A percentile compares a stretch with the other conserved stretches of the same genome.
phyloP scores from a whole-genome alignment of 1,140 invertebrate species.

The Heliconius eleuchia region DNA sequence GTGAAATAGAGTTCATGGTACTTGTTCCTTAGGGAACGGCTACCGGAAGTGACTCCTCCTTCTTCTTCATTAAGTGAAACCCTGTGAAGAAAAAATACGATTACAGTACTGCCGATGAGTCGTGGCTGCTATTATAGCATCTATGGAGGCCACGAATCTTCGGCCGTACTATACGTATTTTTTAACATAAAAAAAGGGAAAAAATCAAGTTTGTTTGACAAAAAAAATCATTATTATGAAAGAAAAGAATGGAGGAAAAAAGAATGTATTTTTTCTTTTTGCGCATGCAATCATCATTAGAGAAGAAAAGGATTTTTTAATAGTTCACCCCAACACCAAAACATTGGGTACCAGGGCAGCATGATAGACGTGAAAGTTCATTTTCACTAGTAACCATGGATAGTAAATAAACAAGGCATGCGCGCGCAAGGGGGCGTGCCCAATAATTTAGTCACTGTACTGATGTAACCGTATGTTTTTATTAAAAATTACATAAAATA shows the following conservation, averaged over 20 bases:
- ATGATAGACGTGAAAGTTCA: background rate
- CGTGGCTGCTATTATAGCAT: too few relatives aligned
- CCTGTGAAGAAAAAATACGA: too few relatives aligned
- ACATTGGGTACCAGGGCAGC: background rate
- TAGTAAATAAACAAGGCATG: background rate
- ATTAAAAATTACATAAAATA: too few relatives aligned
- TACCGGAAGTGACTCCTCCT: background rate
- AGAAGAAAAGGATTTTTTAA: background rate
- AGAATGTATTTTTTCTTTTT: too few relatives aligned
- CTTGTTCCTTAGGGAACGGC: background rate
- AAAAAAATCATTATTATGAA: too few relatives aligned
- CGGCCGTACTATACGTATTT: too few relatives aligned
- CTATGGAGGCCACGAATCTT: too few relatives aligned
- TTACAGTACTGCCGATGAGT: too few relatives aligned
- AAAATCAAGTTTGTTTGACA: too few relatives aligned
- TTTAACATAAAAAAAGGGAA: too few relatives aligned
- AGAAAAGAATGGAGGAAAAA: too few relatives aligned
- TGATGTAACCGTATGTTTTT: too few relatives aligned
- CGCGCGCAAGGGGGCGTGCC: background rate
- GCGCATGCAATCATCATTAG: background rate
- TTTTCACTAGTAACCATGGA: background rate
- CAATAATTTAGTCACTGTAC: background rate
- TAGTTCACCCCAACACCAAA: slow-evolving; percentile 12
- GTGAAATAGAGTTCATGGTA: background rate
- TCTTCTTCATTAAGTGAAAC: background rate